A percentile compares a stretch with the other conserved stretches of the same genome.
These are phyloP conservation scores for Linurgus olivaceus DNA, from an alignment of 2,797 vertebrate genomes.

Conservation along the genomic window DNA sequence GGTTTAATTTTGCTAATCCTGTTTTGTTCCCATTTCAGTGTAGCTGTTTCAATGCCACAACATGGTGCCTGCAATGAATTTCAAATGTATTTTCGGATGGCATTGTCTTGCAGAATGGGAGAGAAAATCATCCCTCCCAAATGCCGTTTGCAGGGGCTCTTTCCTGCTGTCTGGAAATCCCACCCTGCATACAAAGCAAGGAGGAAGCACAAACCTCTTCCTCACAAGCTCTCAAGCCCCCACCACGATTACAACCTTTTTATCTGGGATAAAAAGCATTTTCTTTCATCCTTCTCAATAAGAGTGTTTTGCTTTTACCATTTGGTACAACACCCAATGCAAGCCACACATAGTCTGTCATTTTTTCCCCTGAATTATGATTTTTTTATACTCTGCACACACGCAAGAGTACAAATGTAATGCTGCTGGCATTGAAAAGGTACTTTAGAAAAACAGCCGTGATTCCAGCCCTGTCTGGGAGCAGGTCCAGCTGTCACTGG, in stretches of 20 bases:
- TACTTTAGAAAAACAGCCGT: rapidly evolving
- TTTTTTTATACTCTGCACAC: background rate
- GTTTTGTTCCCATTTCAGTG: background rate
- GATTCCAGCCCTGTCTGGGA: background rate
- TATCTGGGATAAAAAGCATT: background rate
- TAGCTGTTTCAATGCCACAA: background rate
- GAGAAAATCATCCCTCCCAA: background rate
- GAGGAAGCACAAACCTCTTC: slow-evolving; percentile 28
- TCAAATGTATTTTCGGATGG: background rate
- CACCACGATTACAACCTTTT: background rate
- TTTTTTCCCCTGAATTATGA: background rate
- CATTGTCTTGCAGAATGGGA: background rate
- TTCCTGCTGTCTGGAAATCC: background rate
- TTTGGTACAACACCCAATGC: background rate
- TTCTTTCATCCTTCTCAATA: background rate
- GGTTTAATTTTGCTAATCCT: slow-evolving; percentile 38
- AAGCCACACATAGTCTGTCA: background rate
- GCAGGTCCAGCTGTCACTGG: background rate
- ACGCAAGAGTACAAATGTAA: background rate
- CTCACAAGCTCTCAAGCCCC: background rate
- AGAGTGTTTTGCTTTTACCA: background rate
- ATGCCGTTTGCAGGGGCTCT: background rate
- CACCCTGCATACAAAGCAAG: background rate
- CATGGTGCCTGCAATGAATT: background rate
- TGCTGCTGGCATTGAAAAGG: background rate